Base-by-base conservation (phyloP, 92 coral and sea anemone genomes). In the Umimayanthus kanabou region DNA sequence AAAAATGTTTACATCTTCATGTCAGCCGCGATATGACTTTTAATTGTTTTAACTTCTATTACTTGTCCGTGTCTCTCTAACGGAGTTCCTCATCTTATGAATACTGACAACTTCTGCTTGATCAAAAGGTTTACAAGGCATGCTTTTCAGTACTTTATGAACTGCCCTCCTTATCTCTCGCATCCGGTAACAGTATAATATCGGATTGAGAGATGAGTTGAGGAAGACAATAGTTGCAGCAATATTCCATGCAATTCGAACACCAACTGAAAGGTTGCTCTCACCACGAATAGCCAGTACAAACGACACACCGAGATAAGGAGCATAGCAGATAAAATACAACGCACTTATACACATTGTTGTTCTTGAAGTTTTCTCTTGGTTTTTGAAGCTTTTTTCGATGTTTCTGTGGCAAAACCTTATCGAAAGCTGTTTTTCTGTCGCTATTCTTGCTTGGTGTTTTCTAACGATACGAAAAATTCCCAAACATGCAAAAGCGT, bases 201-300 rank as follows among this genome's bases (percentile, higher is more conserved):
- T 28, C 22, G 77, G 77, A 72, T 72, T 72, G 13, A 72, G 39
- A 13, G 77, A 72, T 5, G 77, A 72, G 43, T 72, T 72, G 7
- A 72, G 77, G 20, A 29, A 72, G 18, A 72, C 77, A 39, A 20
- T 6, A 72, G 45, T 72, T 29, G 45, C 77, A 14, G 77, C 77
- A 72, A 72, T 72, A 28, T 72, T 72, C 77, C 77, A 72, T 29
- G 77, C 77, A 30, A 72, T 72, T 29, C 77, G 77, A 28, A 72
- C 77, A 72, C 43, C 22, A 29, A 72, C 33, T 2, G 77, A 30
- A 28, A 72, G 20, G 42, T 72, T 72, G 33, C 16, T 39, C 25
- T 72, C 77, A 2, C 77, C 77, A 1, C 1, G 39, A 72, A 72
- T 43, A 1, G 77, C 77, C 77, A 72, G 23, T 11, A 18, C 77